Evolutionary conservation across 2,113 vertebrate species (phyloP), one percentile per base, ranked within the genome.

Genomic region (Myanophis thanlyinensis): DNA sequence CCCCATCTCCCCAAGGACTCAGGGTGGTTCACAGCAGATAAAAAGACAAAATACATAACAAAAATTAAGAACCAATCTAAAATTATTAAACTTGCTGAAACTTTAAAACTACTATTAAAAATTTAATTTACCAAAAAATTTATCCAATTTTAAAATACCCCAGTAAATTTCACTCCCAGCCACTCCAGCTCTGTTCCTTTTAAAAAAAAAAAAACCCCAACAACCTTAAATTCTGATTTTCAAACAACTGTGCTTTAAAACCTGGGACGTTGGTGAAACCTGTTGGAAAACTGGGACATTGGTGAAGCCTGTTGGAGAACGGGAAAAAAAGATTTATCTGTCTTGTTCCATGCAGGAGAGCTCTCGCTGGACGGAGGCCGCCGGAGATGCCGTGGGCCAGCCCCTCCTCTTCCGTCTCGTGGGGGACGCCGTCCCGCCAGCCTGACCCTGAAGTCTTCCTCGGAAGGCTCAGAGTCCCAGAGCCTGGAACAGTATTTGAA

Each of bases 401-500:
- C 22, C 23, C 53, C 93, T 30, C 53, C 93, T 91, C 95, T 89
- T 87, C 96, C 88, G 44, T 87, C 87, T 91, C 89, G 62, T 62
- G 93, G 91, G 90, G 92, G 8, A 15, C 80, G 35, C 49, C 95
- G 1, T 56, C 93, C 89, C 47, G 93, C 95, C 49, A 48, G 91
- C 93, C 93, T 87, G 25, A 94, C 93, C 94, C 15, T 92, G 94
- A 95, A 93, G 91, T 95, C 95, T 90, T 95, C 97, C 44, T 93
- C 94, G 22, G 88, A 67, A 1, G 95, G 96, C 56, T n/a, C n/a
- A n/a, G 89, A 95, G 13, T 88, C 96, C 53, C 96, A 49, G 88
- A 95, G 95, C n/a, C 91, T 97, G 94, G 98, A 99, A 48, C 98
- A 98, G 92, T 98, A 98, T 95, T 97, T 99, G 96, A 99, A 99